These are phyloP conservation scores for Ochropacha duplaris DNA, from an alignment of 2,888 invertebrate species.

Conservation along the genomic window DNA sequence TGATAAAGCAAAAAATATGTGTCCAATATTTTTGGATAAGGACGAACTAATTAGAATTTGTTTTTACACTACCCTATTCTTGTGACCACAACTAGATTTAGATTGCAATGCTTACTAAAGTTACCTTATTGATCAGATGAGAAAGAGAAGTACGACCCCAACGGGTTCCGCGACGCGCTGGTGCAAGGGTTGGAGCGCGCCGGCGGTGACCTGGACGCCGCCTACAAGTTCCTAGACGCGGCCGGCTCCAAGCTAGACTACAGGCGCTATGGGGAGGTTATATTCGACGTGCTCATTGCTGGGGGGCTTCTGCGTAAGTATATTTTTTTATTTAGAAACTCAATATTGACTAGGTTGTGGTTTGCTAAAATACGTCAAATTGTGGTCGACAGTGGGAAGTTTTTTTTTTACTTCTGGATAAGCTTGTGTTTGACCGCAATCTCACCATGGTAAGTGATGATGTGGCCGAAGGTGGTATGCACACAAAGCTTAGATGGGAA, in stretches of 20 bases:
- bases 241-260: slow-evolving; percentile 98
- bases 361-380: too few relatives aligned
- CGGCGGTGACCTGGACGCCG: slow-evolving; percentile 96
- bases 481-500: too few relatives aligned
- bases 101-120: background rate
- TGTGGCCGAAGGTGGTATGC: too few relatives aligned
- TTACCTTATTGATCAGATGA: slow-evolving; percentile 87
- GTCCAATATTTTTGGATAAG: too few relatives aligned
- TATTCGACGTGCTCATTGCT: slow-evolving; percentile 98
- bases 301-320: slow-evolving; percentile 94
- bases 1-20: too few relatives aligned
- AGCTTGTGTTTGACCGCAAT: too few relatives aligned
- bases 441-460: too few relatives aligned
- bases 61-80: too few relatives aligned
- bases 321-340: background rate
- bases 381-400: too few relatives aligned
- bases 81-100: too few relatives aligned
- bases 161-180: slow-evolving; percentile 98
- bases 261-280: slow-evolving; percentile 98
- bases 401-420: too few relatives aligned
- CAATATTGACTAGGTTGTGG: background rate
- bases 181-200: slow-evolving; percentile 97
- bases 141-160: slow-evolving; percentile 99
- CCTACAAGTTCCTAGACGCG: slow-evolving; percentile 96
- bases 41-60: too few relatives aligned